A percentile compares a stretch with the other conserved stretches of the same genome.
phyloP scores from a whole-genome alignment of 2,113 vertebrate species.

The Ondatra zibethicus region DNA sequence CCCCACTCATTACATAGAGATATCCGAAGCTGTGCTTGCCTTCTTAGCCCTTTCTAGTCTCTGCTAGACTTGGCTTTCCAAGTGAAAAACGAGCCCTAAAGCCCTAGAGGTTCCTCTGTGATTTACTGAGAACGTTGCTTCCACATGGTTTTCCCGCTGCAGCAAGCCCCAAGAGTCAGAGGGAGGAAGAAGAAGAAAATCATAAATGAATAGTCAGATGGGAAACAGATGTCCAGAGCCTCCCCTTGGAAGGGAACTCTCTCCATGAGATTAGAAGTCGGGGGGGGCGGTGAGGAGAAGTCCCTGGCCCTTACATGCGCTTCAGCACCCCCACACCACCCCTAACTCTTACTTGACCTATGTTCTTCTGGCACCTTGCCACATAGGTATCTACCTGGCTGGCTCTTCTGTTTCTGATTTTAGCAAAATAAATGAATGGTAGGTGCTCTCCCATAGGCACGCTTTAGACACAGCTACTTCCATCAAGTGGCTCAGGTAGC shows the following conservation, averaged over 20 bases:
- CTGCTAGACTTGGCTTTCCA: background rate
- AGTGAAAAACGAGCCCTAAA: constrained; percentile 78
- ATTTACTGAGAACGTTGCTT: constrained; percentile 80
- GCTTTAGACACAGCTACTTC: background rate
- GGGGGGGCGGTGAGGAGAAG: background rate
- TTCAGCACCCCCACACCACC: background rate
- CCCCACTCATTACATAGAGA: background rate
- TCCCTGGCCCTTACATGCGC: background rate
- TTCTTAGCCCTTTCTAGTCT: constrained; percentile 53
- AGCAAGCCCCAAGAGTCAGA: constrained; percentile 49
- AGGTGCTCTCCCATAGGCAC: background rate
- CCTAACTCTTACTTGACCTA: background rate
- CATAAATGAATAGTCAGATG: constrained; percentile 81
- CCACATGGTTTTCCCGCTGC: constrained; percentile 64
- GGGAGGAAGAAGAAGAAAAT: constrained; percentile 57
- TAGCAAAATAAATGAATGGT: background rate
- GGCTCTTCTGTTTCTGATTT: constrained; percentile 23
- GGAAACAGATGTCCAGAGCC: constrained; percentile 90
- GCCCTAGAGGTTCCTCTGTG: constrained; percentile 43
- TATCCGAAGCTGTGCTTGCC: background rate
- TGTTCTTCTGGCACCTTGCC: background rate
- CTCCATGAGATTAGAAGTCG: constrained; percentile 2
- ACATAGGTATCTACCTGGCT: background rate
- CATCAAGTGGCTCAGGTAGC: background rate
- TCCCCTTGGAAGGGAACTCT: constrained; percentile 24